Conservation (phyloP, 2,113 vertebrate genomes). For the Hipposideros armiger region DNA sequence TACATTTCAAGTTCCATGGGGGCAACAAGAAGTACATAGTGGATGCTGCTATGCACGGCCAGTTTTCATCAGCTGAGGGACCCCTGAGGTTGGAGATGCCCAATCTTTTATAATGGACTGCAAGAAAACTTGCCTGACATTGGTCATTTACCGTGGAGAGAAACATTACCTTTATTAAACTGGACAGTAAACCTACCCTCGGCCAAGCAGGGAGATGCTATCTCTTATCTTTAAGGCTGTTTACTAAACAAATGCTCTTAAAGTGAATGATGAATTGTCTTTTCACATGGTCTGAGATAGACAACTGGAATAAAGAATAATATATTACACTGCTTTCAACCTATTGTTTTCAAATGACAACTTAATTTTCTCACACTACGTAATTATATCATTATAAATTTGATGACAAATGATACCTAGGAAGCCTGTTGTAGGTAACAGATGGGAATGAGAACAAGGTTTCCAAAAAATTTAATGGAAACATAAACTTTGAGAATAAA, state of each 20-base stretch:
- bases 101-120: not conserved
- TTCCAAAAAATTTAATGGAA: not conserved
- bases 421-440: not conserved
- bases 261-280: not conserved
- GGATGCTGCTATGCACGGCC: not conserved
- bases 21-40: not conserved
- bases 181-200: not conserved
- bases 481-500: not conserved
- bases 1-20: not conserved
- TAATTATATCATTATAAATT: not conserved
- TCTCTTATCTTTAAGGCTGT: not conserved
- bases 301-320: not conserved
- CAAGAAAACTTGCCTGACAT: not conserved
- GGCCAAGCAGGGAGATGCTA: not conserved
- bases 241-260: not conserved
- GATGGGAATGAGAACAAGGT: not conserved
- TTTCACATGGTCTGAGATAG: not conserved
- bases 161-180: not conserved
- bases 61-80: not conserved
- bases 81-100: not conserved
- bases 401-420: not conserved
- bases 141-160: not conserved
- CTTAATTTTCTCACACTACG: not conserved
- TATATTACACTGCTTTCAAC: not conserved
- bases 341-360: not conserved